These are phyloP conservation scores for Piezodorus guildinii DNA, from an alignment of 1,140 invertebrate species.

Conservation along the genomic window DNA sequence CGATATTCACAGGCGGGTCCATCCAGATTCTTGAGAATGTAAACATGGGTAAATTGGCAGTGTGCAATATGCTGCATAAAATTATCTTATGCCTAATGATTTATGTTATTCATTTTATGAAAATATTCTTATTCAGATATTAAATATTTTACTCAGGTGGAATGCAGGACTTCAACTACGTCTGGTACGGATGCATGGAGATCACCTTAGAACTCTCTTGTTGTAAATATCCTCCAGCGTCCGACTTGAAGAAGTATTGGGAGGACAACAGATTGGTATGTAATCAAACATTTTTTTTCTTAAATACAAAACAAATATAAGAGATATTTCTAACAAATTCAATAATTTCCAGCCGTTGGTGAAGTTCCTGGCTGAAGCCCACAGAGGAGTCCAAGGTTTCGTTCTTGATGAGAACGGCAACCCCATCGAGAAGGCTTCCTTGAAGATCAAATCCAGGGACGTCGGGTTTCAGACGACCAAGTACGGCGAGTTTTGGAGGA, in stretches of 20 bases:
- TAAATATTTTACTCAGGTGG: conserved; percentile 31
- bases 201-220: conserved; percentile 94
- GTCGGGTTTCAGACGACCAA: conserved; percentile 80
- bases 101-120: neutral
- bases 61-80: too few relatives aligned
- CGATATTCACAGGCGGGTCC: too few relatives aligned
- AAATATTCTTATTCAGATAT: neutral
- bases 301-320: neutral
- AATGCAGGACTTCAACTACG: conserved; percentile 98
- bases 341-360: conserved; percentile 52
- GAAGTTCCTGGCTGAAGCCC: conserved; percentile 76
- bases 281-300: neutral
- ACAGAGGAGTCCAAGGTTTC: conserved; percentile 72
- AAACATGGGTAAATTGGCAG: too few relatives aligned
- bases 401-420: conserved; percentile 70
- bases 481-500: conserved; percentile 67
- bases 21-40: too few relatives aligned
- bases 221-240: conserved; percentile 83
- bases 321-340: neutral
- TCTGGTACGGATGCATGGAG: conserved; percentile 97
- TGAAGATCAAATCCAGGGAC: conserved; percentile 75
- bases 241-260: conserved; percentile 84
- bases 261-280: conserved; percentile 79
- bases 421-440: conserved; percentile 66
- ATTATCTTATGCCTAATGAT: too few relatives aligned